phyloP scores from a whole-genome alignment of 1,140 invertebrate genomes.

The Cepaea nemoralis region DNA sequence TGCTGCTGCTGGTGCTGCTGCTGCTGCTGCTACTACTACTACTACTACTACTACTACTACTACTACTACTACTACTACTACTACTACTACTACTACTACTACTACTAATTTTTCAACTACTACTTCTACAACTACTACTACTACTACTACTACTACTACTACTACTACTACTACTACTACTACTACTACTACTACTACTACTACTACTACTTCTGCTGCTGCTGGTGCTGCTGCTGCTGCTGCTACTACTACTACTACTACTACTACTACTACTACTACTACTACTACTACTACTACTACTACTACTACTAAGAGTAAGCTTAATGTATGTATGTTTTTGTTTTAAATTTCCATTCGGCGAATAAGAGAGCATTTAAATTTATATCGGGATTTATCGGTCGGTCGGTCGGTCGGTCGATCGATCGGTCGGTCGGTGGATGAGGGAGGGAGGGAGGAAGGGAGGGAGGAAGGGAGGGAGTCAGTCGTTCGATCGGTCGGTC shows the following conservation, averaged over 20 bases:
- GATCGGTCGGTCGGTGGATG: too few relatives aligned
- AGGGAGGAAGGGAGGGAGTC: too few relatives aligned
- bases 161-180: not conserved
- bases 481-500: too few relatives aligned
- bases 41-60: not conserved
- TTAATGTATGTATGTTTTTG: too few relatives aligned
- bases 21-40: not conserved
- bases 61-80: slow-evolving; percentile 1
- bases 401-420: too few relatives aligned
- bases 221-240: not conserved
- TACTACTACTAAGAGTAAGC: not conserved
- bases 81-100: not conserved
- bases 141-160: not conserved
- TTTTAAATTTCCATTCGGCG: too few relatives aligned
- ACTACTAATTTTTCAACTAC: not conserved
- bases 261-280: not conserved
- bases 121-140: not conserved
- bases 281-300: not conserved
- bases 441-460: too few relatives aligned
- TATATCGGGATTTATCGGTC: too few relatives aligned
- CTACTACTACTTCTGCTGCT: not conserved
- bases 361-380: too few relatives aligned
- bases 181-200: not conserved
- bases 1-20: too few relatives aligned
- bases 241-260: not conserved